These are phyloP conservation scores for Apantesis nais DNA, from an alignment of 2,888 invertebrate genomes.

Conservation along the genomic window DNA sequence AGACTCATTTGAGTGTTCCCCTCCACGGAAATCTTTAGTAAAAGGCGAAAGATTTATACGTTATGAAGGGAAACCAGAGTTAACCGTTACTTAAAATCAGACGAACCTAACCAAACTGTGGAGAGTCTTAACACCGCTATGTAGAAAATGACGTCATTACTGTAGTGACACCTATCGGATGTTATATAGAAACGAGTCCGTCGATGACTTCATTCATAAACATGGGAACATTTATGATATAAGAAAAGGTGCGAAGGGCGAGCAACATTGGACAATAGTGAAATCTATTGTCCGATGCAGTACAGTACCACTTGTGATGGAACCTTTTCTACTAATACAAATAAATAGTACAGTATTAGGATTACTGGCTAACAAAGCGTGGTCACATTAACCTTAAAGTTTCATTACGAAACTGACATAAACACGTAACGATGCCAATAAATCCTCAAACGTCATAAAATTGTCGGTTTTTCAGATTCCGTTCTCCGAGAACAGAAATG, in stretches of 20 bases:
- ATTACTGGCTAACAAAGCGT: too few relatives aligned
- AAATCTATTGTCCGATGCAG: too few relatives aligned
- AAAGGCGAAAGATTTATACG: slow-evolving; percentile 92
- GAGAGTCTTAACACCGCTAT: slow-evolving; percentile 2
- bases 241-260: too few relatives aligned
- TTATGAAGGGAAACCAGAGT: slow-evolving; percentile 89
- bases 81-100: background rate
- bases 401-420: too few relatives aligned
- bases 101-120: background rate
- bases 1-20: slow-evolving; percentile 90
- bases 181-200: background rate
- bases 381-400: too few relatives aligned
- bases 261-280: too few relatives aligned
- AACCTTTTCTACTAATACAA: too few relatives aligned
- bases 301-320: too few relatives aligned
- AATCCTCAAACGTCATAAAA: background rate
- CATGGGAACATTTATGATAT: background rate
- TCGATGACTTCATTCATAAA: background rate
- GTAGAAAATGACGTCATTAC: slow-evolving; percentile 3
- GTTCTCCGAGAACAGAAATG: background rate
- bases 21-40: slow-evolving; percentile 93
- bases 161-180: background rate
- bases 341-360: too few relatives aligned
- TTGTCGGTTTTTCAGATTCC: background rate
- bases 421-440: too few relatives aligned